Conservation (phyloP, 2,797 vertebrate genomes). For the Tenualosa ilisha region DNA sequence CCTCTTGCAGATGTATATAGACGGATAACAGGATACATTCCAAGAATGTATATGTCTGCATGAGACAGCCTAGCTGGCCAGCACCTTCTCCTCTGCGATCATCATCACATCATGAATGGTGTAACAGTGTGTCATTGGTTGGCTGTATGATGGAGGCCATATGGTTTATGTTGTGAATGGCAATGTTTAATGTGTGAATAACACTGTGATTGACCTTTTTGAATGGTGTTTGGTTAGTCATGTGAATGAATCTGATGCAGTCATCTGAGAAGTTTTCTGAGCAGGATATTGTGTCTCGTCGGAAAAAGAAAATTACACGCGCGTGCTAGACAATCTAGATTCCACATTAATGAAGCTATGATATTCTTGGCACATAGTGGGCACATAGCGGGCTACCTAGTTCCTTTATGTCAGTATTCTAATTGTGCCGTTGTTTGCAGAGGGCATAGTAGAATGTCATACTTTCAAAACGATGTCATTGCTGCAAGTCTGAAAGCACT, state of each 20-base stretch:
- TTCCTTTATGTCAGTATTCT: background rate
- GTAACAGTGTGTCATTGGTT: background rate
- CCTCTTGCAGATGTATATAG: too few relatives aligned
- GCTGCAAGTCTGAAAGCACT: background rate
- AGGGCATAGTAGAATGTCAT: background rate
- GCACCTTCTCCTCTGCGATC: background rate
- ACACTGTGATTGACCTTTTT: background rate
- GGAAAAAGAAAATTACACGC: background rate
- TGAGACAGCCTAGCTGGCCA: too few relatives aligned
- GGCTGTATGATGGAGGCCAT: background rate
- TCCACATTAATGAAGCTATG: background rate
- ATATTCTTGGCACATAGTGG: background rate
- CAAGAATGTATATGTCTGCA: too few relatives aligned
- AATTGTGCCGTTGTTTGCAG: too few relatives aligned
- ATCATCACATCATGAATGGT: background rate
- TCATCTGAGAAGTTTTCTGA: background rate
- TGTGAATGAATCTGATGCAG: too few relatives aligned
- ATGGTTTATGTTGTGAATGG: slow-evolving; percentile 6
- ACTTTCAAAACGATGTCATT: background rate
- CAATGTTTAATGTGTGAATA: background rate
- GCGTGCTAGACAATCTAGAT: background rate
- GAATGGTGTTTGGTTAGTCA: background rate
- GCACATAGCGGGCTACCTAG: background rate
- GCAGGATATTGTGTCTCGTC: background rate
- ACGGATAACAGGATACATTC: too few relatives aligned